Evolutionary conservation across 2,888 invertebrate genomes (phyloP), one percentile per base, ranked within the genome.

Genomic region (Amitus sp.): DNA sequence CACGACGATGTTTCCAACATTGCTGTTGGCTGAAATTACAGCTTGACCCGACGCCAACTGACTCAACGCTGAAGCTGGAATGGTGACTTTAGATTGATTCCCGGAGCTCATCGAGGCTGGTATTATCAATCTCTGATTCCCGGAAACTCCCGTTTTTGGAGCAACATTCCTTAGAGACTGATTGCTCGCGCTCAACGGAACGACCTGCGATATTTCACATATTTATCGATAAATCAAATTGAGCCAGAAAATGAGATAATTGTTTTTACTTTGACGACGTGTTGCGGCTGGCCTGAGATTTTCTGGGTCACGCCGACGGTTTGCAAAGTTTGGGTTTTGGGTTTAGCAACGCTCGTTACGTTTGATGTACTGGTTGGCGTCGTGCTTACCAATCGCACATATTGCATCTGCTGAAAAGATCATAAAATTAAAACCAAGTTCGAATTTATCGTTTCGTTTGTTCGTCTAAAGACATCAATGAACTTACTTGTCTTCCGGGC

Each of bases 371-470:
- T 73, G 19, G 82, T 80, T 10, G 79, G 79, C 12, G 85, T 77
- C 47, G 86, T 87, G 42, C 88, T 87, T 23, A 91, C 87, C 64
- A 92, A 84, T 66, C 90, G 86, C 12, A 92, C 90, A 75, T 90
- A 91, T 74, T 91, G 91, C 61, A 91, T 86, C 76, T 78, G 39
- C 37, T 42, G 49, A 23, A 10, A 30, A 43, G n/a, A n/a, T n/a
- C n/a, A n/a, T n/a, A n/a, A n/a, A n/a, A n/a, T n/a, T n/a, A n/a
- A n/a, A n/a, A n/a, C n/a, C n/a, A n/a, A n/a, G n/a, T n/a, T n/a
- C n/a, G n/a, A n/a, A n/a, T n/a, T n/a, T n/a, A n/a, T n/a, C n/a
- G n/a, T n/a, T n/a, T n/a, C n/a, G n/a, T n/a, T n/a, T n/a, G n/a
- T 53, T 23, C 23, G 23, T 7, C 7, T 23, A 23, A 3, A 7